A percentile compares a stretch with the other conserved stretches of the same genome.
Evolutionary conservation across 2,888 invertebrate genomes (phyloP).

Genomic region (Tenthredo amoena): DNA sequence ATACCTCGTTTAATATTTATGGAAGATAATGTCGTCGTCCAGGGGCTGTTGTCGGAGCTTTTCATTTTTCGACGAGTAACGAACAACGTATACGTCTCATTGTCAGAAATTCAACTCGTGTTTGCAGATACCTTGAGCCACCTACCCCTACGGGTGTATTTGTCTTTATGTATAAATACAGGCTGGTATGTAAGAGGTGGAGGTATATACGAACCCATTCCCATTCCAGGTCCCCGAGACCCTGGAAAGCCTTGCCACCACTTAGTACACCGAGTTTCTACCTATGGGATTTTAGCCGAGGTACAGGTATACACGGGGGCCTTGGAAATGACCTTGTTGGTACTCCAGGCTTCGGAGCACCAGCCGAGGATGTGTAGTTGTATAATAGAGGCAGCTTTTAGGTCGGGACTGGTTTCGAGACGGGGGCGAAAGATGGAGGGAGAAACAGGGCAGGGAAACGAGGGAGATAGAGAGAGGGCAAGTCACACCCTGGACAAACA

Average conservation of each 20-base stretch:
- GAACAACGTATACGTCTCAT: background rate
- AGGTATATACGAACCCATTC: background rate
- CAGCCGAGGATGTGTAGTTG: constrained; percentile 8
- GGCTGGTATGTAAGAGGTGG: background rate
- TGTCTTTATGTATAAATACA: constrained; percentile 1
- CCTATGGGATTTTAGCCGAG: constrained; percentile 28
- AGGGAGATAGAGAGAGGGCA: background rate
- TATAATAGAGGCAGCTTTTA: constrained; percentile 29
- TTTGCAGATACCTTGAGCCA: background rate
- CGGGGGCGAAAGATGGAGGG: background rate
- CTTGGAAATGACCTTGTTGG: constrained; percentile 25
- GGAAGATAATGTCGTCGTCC: background rate
- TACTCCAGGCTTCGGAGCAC: background rate
- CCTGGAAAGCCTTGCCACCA: background rate
- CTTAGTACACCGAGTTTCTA: constrained; percentile 18
- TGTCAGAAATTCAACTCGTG: constrained; percentile 9
- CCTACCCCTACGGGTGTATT: constrained; percentile 9
- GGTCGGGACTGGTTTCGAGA: background rate
- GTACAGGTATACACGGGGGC: background rate
- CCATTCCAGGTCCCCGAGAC: background rate
- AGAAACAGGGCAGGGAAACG: background rate
- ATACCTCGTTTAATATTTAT: background rate
- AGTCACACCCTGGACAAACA: constrained; percentile 42
- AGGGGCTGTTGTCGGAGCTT: background rate
- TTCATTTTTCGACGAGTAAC: background rate